Conservation (phyloP, 2,797 vertebrate species). For the Sebastes paucispinis region DNA sequence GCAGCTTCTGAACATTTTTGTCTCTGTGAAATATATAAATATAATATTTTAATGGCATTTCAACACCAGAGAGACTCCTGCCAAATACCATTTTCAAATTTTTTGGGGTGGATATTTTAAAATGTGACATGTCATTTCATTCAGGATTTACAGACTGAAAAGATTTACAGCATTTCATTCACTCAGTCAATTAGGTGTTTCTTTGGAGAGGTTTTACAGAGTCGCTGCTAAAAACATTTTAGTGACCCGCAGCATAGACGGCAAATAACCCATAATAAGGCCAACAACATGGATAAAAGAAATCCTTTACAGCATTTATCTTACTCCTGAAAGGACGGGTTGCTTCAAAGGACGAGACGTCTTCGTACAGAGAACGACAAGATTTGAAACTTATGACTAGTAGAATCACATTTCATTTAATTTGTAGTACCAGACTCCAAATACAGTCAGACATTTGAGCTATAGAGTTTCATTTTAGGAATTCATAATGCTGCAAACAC, state of each 20-base stretch:
- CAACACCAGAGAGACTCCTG: neutral
- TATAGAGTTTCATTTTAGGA: neutral
- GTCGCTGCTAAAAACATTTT: neutral
- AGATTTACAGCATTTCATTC: conserved; percentile 14
- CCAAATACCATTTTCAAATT: neutral
- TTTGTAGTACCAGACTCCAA: no score
- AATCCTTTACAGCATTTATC: neutral
- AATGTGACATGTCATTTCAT: conserved; percentile 25
- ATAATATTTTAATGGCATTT: neutral
- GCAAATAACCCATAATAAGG: neutral
- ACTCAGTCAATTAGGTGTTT: neutral
- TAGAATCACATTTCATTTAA: neutral
- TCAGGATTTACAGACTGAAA: neutral
- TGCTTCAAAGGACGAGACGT: neutral
- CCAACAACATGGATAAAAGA: neutral
- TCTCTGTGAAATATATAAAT: conserved; percentile 2
- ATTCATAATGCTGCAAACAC: neutral
- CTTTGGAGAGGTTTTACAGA: conserved; percentile 4
- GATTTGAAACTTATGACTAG: neutral
- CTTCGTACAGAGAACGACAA: neutral
- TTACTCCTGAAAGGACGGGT: neutral
- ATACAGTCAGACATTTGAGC: neutral
- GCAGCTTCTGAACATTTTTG: neutral
- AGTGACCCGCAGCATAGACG: neutral
- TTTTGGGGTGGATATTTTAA: conserved; percentile 8